Conservation (phyloP, 2,113 vertebrate genomes). For the Perognathus longimembris region DNA sequence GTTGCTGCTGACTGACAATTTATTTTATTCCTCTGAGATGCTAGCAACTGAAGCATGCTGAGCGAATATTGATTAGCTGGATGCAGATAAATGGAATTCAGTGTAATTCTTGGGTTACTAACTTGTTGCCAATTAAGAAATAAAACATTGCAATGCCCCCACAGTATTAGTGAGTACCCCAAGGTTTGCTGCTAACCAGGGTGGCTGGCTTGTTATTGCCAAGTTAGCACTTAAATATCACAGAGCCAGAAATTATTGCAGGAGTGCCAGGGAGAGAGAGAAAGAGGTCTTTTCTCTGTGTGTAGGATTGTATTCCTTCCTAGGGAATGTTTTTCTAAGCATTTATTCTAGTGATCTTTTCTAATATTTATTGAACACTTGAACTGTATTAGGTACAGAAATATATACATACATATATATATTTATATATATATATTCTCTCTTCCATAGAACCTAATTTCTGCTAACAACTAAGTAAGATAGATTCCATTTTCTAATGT, state of each 20-base stretch:
- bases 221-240: background rate
- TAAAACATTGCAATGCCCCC: slow-evolving; percentile 65
- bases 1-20: slow-evolving; percentile 83
- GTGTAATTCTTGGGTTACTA: slow-evolving; percentile 81
- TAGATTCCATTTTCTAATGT: background rate
- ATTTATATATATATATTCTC: too few species aligned
- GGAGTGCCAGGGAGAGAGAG: background rate
- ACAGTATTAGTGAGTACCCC: slow-evolving; percentile 71
- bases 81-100: slow-evolving; percentile 85
- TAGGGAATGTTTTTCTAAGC: background rate
- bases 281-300: background rate
- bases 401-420: too few species aligned
- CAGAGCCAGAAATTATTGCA: background rate
- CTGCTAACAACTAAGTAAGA: background rate
- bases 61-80: slow-evolving; percentile 86
- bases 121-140: slow-evolving; percentile 84
- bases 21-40: slow-evolving; percentile 83
- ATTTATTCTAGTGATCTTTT: background rate
- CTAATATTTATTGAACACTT: background rate
- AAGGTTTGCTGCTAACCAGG: slow-evolving; percentile 29
- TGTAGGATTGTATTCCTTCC: background rate
- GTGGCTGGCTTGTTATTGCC: background rate
- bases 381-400: background rate
- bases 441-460: background rate
- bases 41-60: slow-evolving; percentile 77